Conservation (phyloP, 2,113 vertebrate genomes). For the Cisticola juncidis region DNA sequence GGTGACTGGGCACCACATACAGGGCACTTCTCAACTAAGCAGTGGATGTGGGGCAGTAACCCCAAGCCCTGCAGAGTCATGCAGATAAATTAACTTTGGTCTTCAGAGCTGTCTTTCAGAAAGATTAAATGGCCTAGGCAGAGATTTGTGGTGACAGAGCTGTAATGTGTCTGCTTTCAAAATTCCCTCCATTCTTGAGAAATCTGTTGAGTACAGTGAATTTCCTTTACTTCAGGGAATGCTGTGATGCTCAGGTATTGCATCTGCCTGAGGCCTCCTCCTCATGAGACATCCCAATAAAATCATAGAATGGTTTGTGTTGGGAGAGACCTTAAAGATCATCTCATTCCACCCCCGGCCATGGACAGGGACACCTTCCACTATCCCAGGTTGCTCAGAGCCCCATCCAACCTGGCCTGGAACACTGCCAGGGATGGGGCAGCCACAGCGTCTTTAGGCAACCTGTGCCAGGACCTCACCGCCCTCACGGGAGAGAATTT, state of each 20-base stretch:
- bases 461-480: fast-evolving
- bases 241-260: not conserved
- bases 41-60: not conserved
- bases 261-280: not conserved
- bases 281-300: not conserved
- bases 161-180: not conserved
- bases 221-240: not conserved
- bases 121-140: not conserved
- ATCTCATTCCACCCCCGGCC: not conserved
- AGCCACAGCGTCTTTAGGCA: not conserved
- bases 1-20: not conserved
- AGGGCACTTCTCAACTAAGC: not conserved
- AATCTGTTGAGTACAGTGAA: not conserved
- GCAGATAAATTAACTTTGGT: not conserved
- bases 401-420: not conserved
- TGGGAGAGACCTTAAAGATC: not conserved
- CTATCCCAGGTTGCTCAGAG: fast-evolving
- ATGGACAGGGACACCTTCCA: not conserved
- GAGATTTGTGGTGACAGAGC: not conserved
- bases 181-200: not conserved
- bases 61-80: not conserved
- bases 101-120: not conserved
- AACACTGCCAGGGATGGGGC: not conserved
- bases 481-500: not conserved
- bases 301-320: not conserved